Evolutionary conservation across 2,888 invertebrate species (phyloP), one percentile per base, ranked within the genome.

Genomic region (Cheilosia variabilis): DNA sequence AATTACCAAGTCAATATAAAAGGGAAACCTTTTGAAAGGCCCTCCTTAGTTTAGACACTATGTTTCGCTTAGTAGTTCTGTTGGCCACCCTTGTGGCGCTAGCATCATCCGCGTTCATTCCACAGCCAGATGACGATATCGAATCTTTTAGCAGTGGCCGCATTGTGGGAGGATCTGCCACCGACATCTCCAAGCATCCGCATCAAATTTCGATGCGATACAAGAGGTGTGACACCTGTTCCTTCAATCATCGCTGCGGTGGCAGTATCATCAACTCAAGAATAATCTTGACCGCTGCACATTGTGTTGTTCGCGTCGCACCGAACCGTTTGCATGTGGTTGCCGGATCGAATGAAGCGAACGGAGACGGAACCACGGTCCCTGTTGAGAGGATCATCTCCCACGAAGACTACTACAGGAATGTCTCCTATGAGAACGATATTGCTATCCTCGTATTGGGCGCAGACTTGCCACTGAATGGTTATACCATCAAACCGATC

Each of bases 271-370:
- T 89, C 0, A 41, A 9, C 0, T 37, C 57, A 0, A 72, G 75
- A 2, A 27, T 77, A 1, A 45, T 91, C 2, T 0, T 90, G 0
- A 91, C 92, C 2, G 92, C 92, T 1, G 92, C 91, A 1, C 91
- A 91, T 83, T 91, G 91, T 63, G 58, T 90, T 13, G 87, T 76
- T 13, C 88, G 34, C 2, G 76, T 80, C 0, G 71, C 86, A 2
- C 19, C 89, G 0, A 88, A 88, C 4, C 88, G 88, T 69, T 88
- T 87, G 15, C 87, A 89, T 71, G 88, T 95, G 9, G 93, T 94
- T 0, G 94, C 93, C 2, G 95, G 94, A 0, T 93, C 94, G 0
- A 93, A 93, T 1, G 90, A 90, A 2, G 19, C 2, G 2, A 89
- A 90, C 1, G 75, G 88, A 0, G 93, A 92, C 0, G 95, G 95